A percentile compares a stretch with the other conserved stretches of the same genome.
Conservation (phyloP, 1,140 invertebrate genomes). For the Drosophila punjabiensis region DNA sequence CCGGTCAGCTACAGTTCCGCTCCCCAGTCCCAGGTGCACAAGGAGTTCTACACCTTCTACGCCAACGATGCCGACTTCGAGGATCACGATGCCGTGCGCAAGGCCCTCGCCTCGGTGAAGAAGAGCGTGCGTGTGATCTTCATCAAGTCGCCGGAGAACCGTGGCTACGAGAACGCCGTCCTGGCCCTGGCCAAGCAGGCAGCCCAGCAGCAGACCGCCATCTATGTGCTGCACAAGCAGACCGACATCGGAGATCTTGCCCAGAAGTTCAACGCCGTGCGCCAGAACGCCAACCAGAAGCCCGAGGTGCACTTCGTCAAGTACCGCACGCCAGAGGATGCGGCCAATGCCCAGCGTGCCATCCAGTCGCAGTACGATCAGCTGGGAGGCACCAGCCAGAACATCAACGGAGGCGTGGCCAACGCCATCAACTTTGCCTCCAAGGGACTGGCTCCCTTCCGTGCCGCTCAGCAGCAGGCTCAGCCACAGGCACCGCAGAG, state of each 20-base stretch:
- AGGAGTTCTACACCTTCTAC: slow-evolving; percentile 68
- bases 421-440: slow-evolving; percentile 81
- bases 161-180: slow-evolving; percentile 69
- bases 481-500: slow-evolving; percentile 45
- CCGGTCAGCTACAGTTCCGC: slow-evolving; percentile 59
- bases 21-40: slow-evolving; percentile 55
- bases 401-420: slow-evolving; percentile 73
- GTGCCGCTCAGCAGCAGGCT: slow-evolving; percentile 5
- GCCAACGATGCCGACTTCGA: slow-evolving; percentile 72
- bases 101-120: slow-evolving; percentile 49
- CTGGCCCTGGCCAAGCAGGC: slow-evolving; percentile 71
- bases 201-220: slow-evolving; percentile 70
- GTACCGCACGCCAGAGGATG: slow-evolving; percentile 77
- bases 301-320: slow-evolving; percentile 82
- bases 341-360: slow-evolving; percentile 68
- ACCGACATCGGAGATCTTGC: slow-evolving; percentile 69
- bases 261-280: slow-evolving; percentile 71
- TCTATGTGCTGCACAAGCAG: slow-evolving; percentile 77
- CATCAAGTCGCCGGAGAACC: slow-evolving; percentile 72
- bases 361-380: slow-evolving; percentile 77
- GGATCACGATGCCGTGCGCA: slow-evolving; percentile 57
- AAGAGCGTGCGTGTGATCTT: slow-evolving; percentile 75
- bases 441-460: slow-evolving; percentile 44
- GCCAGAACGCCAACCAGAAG: slow-evolving; percentile 59
- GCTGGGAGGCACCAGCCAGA: slow-evolving; percentile 69